Conservation (phyloP, 1,140 invertebrate genomes). For the Aplysia californica region DNA sequence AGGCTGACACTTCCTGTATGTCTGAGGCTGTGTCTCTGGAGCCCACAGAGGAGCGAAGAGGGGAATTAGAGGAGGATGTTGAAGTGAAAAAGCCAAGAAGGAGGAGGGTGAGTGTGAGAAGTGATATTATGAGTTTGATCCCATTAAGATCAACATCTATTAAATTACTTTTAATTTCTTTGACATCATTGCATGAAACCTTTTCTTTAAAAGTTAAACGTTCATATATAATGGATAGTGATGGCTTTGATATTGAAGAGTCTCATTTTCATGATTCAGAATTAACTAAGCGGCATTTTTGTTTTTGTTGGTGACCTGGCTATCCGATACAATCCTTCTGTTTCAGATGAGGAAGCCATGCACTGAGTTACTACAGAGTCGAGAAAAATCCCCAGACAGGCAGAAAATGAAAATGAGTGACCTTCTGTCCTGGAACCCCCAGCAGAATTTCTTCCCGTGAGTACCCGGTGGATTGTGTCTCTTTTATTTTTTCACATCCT, state of each 20-base stretch:
- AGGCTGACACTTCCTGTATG: background rate
- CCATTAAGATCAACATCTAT: no score
- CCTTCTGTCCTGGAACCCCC: conserved; percentile 90
- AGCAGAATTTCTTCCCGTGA: conserved; percentile 63
- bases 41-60: background rate
- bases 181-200: no score
- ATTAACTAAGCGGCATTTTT: no score
- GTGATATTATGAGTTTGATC: no score
- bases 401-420: conserved; percentile 87
- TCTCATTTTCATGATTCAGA: no score
- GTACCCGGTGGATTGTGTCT: background rate
- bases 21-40: conserved; percentile 8
- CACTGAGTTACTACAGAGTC: conserved; percentile 19
- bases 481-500: no score
- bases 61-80: background rate
- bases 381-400: conserved; percentile 69
- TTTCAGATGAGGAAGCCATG: conserved; percentile 16
- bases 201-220: no score
- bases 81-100: background rate
- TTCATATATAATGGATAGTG: no score
- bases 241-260: no score
- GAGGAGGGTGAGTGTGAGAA: background rate
- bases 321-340: background rate
- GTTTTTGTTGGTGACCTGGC: no score
- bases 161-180: no score